Percentiles rank a stretch among this genome's conserved stretches.
These are phyloP conservation scores for Hippopotamus amphibius DNA, from an alignment of 2,113 vertebrate genomes.

Conservation along the genomic window DNA sequence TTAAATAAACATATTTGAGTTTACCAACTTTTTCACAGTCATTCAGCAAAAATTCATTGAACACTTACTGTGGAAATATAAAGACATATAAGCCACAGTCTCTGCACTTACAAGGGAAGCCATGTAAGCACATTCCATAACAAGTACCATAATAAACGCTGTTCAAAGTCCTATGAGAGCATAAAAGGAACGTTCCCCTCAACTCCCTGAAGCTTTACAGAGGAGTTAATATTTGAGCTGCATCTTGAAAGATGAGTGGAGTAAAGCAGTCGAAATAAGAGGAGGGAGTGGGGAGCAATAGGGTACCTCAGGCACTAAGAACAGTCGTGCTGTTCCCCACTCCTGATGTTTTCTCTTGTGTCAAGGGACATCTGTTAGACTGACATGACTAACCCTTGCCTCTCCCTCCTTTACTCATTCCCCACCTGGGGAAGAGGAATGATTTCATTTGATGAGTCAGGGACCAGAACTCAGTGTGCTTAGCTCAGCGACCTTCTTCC, in stretches of 20 bases:
- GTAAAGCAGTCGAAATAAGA: background rate
- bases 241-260: background rate
- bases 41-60: background rate
- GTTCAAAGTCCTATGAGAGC: background rate
- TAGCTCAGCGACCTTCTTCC: background rate
- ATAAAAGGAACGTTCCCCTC: background rate
- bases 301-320: background rate
- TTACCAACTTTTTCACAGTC: constrained; percentile 15
- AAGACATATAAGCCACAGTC: background rate
- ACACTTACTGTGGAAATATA: background rate
- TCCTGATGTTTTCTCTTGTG: background rate
- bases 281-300: background rate
- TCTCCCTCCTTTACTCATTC: background rate
- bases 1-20: constrained; percentile 9
- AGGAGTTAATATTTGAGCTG: background rate
- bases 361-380: background rate
- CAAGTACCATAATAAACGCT: background rate
- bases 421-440: background rate
- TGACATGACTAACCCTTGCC: background rate
- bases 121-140: background rate
- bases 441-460: background rate
- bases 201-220: background rate
- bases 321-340: too few species aligned
- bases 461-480: background rate
- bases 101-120: background rate